Conservation (phyloP, 2,888 invertebrate genomes). For the Anorthoa munda region DNA sequence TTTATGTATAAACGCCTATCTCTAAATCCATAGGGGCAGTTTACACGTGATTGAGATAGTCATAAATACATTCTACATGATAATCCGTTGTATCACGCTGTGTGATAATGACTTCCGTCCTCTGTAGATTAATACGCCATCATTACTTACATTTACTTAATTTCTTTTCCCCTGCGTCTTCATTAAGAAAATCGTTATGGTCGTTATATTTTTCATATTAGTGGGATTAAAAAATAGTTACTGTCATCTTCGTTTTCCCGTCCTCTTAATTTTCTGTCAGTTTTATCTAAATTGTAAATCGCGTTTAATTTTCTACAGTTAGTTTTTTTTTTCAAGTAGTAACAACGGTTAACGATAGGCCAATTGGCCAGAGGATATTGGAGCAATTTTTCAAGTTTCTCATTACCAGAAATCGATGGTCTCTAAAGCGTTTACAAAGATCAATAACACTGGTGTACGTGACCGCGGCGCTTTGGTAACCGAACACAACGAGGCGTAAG, state of each 20-base stretch:
- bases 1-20: conserved; percentile 5
- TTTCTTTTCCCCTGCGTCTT: conserved; percentile 38
- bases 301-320: neutral
- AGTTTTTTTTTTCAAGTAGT: neutral
- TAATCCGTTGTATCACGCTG: conserved; percentile 59
- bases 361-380: conserved; percentile 22
- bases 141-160: conserved; percentile 40
- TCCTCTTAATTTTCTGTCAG: conserved; percentile 15
- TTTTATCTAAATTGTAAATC: conserved; percentile 16
- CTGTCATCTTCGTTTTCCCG: conserved; percentile 26
- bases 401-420: conserved; percentile 43
- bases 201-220: conserved; percentile 10
- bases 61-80: conserved; percentile 52
- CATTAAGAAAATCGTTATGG: conserved; percentile 32
- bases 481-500: conserved; percentile 67
- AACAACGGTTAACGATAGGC: neutral
- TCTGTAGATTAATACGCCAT: conserved; percentile 46
- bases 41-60: conserved; percentile 50
- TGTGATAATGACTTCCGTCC: conserved; percentile 58
- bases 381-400: conserved; percentile 47
- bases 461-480: conserved; percentile 56
- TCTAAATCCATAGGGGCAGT: conserved; percentile 45
- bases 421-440: conserved; percentile 57
- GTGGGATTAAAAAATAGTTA: conserved; percentile 10
- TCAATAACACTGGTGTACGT: conserved; percentile 65